Evolutionary conservation across 2,113 vertebrate species (phyloP).

Genomic region (Oncorhynchus kisutch): DNA sequence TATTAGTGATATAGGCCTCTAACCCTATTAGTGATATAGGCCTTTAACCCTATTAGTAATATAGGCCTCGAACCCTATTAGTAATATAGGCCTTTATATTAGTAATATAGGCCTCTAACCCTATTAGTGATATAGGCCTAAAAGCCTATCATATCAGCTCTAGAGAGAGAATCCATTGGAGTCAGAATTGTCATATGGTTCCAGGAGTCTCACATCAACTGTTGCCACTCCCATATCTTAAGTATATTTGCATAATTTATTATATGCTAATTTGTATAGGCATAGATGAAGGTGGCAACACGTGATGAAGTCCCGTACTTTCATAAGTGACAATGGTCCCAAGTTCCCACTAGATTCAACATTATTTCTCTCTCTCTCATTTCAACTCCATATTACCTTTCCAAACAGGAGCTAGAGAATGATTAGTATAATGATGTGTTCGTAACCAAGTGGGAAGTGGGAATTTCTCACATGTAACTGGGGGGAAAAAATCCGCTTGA

Average conservation of each 20-base stretch:
- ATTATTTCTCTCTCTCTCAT: not conserved
- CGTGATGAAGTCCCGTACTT: not conserved
- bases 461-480: no score
- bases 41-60: no score
- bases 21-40: no score
- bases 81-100: no score
- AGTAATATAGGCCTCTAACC: not conserved
- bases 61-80: no score
- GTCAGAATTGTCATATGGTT: not conserved
- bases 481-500: no score
- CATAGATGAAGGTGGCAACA: conserved; percentile 9
- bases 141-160: not conserved
- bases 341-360: not conserved
- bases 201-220: not conserved
- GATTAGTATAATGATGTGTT: conserved; percentile 10
- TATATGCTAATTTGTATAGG: conserved; percentile 14
- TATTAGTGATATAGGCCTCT: no score
- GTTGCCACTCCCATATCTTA: not conserved
- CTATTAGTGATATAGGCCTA: no score
- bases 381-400: conserved; percentile 25
- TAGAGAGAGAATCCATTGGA: not conserved
- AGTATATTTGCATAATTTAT: not conserved
- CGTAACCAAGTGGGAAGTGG: no score
- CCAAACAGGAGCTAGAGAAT: conserved; percentile 18
- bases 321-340: not conserved